Evolutionary conservation across 2,113 vertebrate genomes (phyloP).

Genomic region (Phalacrocorax pelagicus): DNA sequence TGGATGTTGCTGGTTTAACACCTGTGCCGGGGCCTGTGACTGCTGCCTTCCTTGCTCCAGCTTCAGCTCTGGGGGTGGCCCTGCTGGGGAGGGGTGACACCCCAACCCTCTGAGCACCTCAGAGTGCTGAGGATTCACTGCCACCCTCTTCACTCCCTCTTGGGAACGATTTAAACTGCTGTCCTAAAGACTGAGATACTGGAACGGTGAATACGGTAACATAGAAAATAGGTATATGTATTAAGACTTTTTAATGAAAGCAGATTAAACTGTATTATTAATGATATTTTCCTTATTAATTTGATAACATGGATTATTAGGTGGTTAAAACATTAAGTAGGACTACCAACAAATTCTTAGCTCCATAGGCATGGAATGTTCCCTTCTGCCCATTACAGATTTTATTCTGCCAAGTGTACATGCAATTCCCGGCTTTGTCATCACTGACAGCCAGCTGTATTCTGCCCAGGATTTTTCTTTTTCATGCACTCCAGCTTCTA

Average conservation of each 20-base stretch:
- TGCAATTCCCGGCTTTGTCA: not conserved
- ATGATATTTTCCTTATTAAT: not conserved
- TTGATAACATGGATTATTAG: not conserved
- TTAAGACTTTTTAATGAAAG: not conserved
- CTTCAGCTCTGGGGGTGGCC: not conserved
- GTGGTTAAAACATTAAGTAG: not conserved
- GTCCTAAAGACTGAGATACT: not conserved
- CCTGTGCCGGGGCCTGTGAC: rapidly evolving
- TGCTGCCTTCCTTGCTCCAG: not conserved
- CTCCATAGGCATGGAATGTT: rapidly evolving
- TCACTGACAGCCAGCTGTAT: not conserved
- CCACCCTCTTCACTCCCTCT: not conserved
- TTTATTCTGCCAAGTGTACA: not conserved
- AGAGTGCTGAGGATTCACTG: not conserved
- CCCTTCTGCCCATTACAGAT: not conserved
- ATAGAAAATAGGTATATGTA: not conserved
- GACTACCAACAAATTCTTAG: not conserved
- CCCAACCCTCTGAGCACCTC: not conserved
- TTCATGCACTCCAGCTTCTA: not conserved
- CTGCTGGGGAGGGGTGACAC: not conserved
- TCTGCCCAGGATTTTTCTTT: not conserved
- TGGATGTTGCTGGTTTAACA: not conserved
- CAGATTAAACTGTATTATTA: not conserved
- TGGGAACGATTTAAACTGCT: not conserved
- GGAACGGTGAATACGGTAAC: not conserved